Base-by-base conservation (phyloP, 1,140 invertebrate species). In the Archegozetes longisetosus region DNA sequence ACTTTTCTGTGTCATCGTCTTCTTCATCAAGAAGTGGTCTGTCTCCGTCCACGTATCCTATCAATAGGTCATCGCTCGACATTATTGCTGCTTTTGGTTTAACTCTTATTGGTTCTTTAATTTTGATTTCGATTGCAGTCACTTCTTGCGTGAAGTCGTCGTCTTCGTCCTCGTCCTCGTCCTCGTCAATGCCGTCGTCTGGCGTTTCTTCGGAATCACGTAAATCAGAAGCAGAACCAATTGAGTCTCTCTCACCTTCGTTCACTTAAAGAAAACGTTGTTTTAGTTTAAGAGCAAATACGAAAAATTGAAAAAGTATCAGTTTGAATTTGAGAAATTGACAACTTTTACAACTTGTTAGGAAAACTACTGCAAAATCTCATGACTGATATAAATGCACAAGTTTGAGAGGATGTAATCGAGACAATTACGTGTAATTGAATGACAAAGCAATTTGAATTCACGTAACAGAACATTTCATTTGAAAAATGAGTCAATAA, bases 11-110 rank as follows among this genome's bases (percentile, higher is more conserved):
- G 9, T 63, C 65, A 53, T 61, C 60, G 46, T 67, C 66, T 69
- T 88, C 84, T 64, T 89, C 85, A 27, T 85, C 73, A 1, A 88
- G 69, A 12, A 89, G 69, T 1, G 85, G 85, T 63, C 80, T 79
- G 61, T 85, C 84, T 1, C 85, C 85, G 65, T 86, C 86, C 58
- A 83, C 80, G 71, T 88, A 84, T 0, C 83, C 84, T 1, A 85
- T 79, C 53, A 85, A 77, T 47, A 73, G 65, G 64, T 76, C 75
- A 55, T 56, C 53, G 51, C 54, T 28, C 40, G 64, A 61, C 51
- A 20, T 50, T 4, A 47, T n/a, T 22, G n/a, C 32, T 40, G 32
- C 6, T 17, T 40, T 40, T 40, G 32, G 32, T 40, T 40, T 40
- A 9, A 40, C 17, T 40, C 32, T 6, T 17, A 17, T 9, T 9